These are phyloP conservation scores for Palythoa grandis DNA, from an alignment of 92 coral and sea anemone genomes.

Conservation along the genomic window DNA sequence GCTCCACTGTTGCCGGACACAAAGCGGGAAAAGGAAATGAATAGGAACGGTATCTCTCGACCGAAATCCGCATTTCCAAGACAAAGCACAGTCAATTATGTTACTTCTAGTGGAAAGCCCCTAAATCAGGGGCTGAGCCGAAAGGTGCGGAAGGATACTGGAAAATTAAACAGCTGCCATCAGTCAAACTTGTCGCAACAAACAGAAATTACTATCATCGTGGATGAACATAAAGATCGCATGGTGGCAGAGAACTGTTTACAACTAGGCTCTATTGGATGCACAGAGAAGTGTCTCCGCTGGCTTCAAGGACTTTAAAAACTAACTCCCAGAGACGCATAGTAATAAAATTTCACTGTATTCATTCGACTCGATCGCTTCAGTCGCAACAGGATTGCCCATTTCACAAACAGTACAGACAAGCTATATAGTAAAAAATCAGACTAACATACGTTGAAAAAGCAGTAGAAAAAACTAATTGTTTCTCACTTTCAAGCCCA, in stretches of 20 bases:
- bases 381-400: background rate
- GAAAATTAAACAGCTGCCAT: background rate
- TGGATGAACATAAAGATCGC: background rate
- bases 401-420: too few relatives aligned
- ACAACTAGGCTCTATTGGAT: conserved; percentile 19
- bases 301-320: conserved; percentile 25
- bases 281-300: conserved; percentile 38
- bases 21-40: background rate
- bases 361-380: background rate
- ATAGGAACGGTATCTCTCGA: background rate
- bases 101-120: background rate
- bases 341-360: too few relatives aligned
- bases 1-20: background rate
- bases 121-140: background rate
- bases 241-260: conserved; percentile 25
- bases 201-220: background rate
- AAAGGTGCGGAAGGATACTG: background rate
- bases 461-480: too few relatives aligned
- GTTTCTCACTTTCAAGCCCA: too few relatives aligned
- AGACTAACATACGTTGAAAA: too few relatives aligned
- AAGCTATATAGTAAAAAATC: too few relatives aligned
- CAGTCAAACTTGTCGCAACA: background rate
- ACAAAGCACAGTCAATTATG: background rate
- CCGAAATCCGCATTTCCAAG: conserved; percentile 6
- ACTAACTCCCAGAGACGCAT: background rate